phyloP scores from a whole-genome alignment of 1,140 invertebrate genomes.

The Euschistus heros region DNA sequence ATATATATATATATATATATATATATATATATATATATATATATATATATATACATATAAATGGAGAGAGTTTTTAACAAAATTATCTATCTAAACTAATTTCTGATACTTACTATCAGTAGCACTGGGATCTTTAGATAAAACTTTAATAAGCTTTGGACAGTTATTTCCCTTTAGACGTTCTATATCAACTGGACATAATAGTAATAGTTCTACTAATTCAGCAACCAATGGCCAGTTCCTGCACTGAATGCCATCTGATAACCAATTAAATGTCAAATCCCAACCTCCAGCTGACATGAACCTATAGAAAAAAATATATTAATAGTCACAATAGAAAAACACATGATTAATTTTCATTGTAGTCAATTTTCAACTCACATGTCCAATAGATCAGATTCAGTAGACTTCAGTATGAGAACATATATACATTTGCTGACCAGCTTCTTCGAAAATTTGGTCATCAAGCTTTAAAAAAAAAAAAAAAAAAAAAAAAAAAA shows the following conservation, averaged over 20 bases:
- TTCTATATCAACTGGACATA: slow-evolving; percentile 80
- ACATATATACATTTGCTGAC: slow-evolving; percentile 93
- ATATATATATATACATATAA: no score
- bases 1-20: no score
- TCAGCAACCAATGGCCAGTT: slow-evolving; percentile 80
- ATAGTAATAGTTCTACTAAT: slow-evolving; percentile 66
- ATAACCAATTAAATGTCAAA: slow-evolving; percentile 75
- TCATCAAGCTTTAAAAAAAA: slow-evolving; percentile 77
- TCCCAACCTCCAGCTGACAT: slow-evolving; percentile 85
- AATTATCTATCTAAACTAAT: no score
- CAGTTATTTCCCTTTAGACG: slow-evolving; percentile 81
- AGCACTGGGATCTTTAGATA: slow-evolving; percentile 54
- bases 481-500: no score
- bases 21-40: no score
- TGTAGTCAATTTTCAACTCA: slow-evolving; percentile 39
- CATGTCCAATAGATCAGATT: slow-evolving; percentile 67
- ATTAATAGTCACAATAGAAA: neutral
- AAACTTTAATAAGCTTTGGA: slow-evolving; percentile 79
- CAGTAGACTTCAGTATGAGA: slow-evolving; percentile 83
- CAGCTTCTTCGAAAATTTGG: slow-evolving; percentile 87
- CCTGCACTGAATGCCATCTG: slow-evolving; percentile 66
- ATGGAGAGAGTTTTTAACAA: no score
- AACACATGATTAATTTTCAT: neutral
- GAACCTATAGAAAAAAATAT: slow-evolving; percentile 45
- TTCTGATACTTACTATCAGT: slow-evolving; percentile 28